Evolutionary conservation across 1,140 invertebrate genomes (phyloP), one percentile per base, ranked within the genome.

Genomic region (Gonatopus flavifemur): DNA sequence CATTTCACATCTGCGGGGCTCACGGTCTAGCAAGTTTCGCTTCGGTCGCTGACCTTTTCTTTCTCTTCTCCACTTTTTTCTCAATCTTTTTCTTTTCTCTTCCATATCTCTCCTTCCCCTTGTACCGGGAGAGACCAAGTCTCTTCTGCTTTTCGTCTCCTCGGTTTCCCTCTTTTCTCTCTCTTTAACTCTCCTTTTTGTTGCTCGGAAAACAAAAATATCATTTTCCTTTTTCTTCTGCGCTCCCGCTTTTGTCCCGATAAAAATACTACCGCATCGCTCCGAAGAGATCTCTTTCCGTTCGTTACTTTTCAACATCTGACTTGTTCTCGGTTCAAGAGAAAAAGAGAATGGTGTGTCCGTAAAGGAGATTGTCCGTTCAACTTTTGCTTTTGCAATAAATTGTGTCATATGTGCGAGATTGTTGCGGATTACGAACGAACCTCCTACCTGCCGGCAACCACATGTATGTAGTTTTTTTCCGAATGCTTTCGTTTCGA

Each of bases 11-110:
- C 55, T 55, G 47, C 55, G 52, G 56, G 52, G 48, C 57, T 70
- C 58, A 59, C 64, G 67, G 62, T 69, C 67, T 69, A 66, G 66
- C 65, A 59, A 67, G 62, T 67, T 68, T 67, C 52, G 59, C 62
- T 25, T 59, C 66, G 66, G 67, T 68, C 67, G 52, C 52, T 68
- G 67, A 68, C 61, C 65, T 45, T 36, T 49, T 25, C 36, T 22
- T 62, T 36, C 41, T 51, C 25, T 33, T 47, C 21, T 49, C 32
- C 41, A 28, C 36, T 30, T 52, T 25, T 37, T 30, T 50, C 37
- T 30, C 20, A 16, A 4, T 36, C 9, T 24, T 33, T 28, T 19
- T 7, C 42, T 47, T 24, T 49, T 51, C 45, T 45, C 18, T 41
- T 47, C 38, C 25, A 28, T 52, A 41, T 31, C 51, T 57, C 35